Evolutionary conservation across 2,113 vertebrate genomes (phyloP).

Genomic region (Addax nasomaculatus): DNA sequence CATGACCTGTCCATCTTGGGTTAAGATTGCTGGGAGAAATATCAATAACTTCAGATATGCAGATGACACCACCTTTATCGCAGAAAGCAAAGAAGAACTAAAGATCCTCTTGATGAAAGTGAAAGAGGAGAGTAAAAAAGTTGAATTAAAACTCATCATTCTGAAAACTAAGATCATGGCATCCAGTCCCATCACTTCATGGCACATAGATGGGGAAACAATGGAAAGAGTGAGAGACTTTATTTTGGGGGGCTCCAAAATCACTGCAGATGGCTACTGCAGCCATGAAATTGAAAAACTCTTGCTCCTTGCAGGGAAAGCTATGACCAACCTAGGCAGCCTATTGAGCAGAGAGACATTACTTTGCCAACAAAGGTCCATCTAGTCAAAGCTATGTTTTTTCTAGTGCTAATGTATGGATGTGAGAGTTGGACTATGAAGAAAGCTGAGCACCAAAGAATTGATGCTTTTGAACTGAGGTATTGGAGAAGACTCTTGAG

Average conservation of each 20-base stretch:
- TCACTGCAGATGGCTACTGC: background rate
- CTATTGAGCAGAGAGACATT: too few species aligned
- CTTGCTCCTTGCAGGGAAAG: background rate
- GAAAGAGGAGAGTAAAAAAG: background rate
- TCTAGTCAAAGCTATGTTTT: too few species aligned
- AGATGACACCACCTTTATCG: background rate
- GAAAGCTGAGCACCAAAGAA: too few species aligned
- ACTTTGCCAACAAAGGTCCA: too few species aligned
- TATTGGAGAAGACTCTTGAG: too few species aligned
- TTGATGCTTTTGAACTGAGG: too few species aligned
- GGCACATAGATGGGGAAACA: background rate
- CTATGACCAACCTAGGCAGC: background rate
- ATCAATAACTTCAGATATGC: background rate
- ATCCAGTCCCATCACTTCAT: rapidly evolving
- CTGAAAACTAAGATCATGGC: background rate
- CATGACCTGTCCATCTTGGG: background rate
- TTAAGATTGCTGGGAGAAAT: background rate
- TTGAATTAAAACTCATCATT: background rate
- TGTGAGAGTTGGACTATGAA: too few species aligned
- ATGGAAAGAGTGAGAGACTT: background rate
- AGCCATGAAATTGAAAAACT: background rate
- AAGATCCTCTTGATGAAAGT: background rate
- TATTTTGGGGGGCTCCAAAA: background rate
- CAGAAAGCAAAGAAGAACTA: background rate
- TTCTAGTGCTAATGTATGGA: too few species aligned